A percentile compares a stretch with the other conserved stretches of the same genome.
Evolutionary conservation across 2,113 vertebrate species (phyloP).

Genomic region (Martes martes): DNA sequence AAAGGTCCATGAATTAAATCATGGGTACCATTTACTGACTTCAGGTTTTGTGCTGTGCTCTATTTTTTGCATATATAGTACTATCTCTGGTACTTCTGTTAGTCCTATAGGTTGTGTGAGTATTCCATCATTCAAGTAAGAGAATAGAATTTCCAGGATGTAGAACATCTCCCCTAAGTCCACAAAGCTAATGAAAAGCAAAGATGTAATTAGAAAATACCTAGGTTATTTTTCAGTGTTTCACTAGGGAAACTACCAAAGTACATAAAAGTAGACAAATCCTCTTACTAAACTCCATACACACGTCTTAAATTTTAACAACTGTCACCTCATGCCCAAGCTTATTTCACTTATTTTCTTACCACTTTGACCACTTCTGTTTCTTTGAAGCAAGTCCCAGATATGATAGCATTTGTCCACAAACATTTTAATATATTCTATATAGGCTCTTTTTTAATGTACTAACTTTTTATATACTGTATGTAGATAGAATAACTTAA

Average conservation of each 20-base stretch:
- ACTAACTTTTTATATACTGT: background rate
- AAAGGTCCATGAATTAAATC: background rate
- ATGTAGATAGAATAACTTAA: background rate
- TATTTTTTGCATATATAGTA: background rate
- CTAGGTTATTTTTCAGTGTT: background rate
- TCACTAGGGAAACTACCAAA: background rate
- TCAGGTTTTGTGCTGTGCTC: background rate
- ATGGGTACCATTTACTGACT: background rate
- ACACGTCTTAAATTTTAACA: background rate
- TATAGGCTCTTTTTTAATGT: background rate
- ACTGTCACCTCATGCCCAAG: background rate
- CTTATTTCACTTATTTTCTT: background rate
- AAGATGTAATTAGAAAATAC: background rate
- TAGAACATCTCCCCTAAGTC: background rate
- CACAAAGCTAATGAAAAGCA: background rate
- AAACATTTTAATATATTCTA: background rate
- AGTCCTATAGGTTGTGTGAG: background rate
- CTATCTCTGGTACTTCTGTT: background rate
- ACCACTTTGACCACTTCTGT: background rate
- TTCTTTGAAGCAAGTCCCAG: background rate
- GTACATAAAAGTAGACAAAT: background rate
- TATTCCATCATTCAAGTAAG: background rate
- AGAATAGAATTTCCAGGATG: background rate
- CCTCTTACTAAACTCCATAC: background rate
- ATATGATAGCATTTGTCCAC: background rate